A percentile compares a stretch with the other conserved stretches of the same genome.
Evolutionary conservation across 2,797 vertebrate genomes (phyloP).

Genomic region (Perdix hodgsoniae): DNA sequence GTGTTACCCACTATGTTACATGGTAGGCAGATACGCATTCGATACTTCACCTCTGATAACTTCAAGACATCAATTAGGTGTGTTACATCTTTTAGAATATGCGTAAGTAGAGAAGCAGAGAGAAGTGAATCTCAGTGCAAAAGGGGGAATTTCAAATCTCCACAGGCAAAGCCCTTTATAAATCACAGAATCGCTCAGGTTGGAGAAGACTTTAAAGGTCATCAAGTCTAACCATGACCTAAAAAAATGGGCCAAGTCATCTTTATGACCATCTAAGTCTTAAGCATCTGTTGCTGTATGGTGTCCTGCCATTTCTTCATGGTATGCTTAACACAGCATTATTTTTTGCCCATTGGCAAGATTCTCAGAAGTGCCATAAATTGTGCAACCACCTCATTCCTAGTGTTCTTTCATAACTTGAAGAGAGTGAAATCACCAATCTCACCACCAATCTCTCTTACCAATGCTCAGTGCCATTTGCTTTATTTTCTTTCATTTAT

Average conservation of each 20-base stretch:
- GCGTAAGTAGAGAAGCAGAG: not conserved
- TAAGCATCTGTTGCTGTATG: accelerated
- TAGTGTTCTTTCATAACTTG: not conserved
- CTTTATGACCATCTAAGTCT: not conserved
- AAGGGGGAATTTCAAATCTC: not conserved
- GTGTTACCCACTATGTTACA: not conserved
- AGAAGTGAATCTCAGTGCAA: not conserved
- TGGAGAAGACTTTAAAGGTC: too few relatives aligned
- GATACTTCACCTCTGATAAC: not conserved
- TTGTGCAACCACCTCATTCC: conserved; percentile 2
- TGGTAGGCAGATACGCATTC: not conserved
- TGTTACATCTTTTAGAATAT: not conserved
- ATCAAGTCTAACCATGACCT: too few relatives aligned
- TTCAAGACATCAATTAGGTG: not conserved
- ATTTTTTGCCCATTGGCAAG: not conserved
- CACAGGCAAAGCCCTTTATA: not conserved
- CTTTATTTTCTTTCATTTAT: not conserved
- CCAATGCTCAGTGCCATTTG: not conserved
- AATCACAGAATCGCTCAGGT: too few relatives aligned
- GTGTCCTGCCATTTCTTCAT: not conserved
- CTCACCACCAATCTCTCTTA: not conserved
- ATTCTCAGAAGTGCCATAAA: not conserved
- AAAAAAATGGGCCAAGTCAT: not conserved
- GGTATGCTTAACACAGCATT: not conserved
- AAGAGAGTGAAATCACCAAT: conserved; percentile 31